These are phyloP conservation scores for Julus scanicus DNA, from an alignment of 2,888 invertebrate genomes.

Conservation along the genomic window DNA sequence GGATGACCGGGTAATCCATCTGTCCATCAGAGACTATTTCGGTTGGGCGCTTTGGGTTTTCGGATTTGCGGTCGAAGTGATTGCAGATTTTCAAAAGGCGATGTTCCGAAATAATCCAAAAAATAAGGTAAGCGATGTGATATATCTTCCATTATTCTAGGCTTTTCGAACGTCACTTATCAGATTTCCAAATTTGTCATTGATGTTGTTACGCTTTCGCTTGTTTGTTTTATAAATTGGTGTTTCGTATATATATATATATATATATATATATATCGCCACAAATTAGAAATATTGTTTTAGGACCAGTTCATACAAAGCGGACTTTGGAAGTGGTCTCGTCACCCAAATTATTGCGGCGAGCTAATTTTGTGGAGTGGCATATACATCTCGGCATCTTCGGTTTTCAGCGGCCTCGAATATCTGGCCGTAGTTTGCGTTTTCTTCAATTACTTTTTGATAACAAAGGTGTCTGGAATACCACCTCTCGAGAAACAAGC, in stretches of 20 bases:
- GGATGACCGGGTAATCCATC: neutral
- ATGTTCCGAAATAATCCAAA: conserved; percentile 41
- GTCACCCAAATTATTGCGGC: conserved; percentile 50
- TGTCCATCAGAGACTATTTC: conserved; percentile 31
- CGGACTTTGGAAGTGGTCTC: conserved; percentile 49
- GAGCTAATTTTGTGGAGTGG: conserved; percentile 44
- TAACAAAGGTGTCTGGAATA: conserved; percentile 22
- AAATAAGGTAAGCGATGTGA: neutral
- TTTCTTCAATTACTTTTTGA: conserved; percentile 48
- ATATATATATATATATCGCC: neutral
- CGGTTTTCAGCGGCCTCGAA: neutral
- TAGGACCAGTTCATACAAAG: conserved; percentile 41
- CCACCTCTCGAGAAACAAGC: conserved; percentile 12
- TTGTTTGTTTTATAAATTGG: neutral
- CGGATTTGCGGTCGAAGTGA: conserved; percentile 43
- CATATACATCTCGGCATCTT: conserved; percentile 44
- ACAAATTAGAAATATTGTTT: neutral
- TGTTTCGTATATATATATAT: neutral
- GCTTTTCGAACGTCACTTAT: neutral
- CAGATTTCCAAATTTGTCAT: too few relatives aligned
- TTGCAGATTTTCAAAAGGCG: conserved; percentile 48
- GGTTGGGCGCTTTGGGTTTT: conserved; percentile 36
- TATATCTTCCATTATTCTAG: neutral
- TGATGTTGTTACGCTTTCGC: neutral
- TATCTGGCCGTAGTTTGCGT: neutral